Percentiles rank a stretch among this genome's conserved stretches.
These are phyloP conservation scores for Sciurus niger DNA, from an alignment of 2,113 vertebrate genomes.

Conservation along the genomic window DNA sequence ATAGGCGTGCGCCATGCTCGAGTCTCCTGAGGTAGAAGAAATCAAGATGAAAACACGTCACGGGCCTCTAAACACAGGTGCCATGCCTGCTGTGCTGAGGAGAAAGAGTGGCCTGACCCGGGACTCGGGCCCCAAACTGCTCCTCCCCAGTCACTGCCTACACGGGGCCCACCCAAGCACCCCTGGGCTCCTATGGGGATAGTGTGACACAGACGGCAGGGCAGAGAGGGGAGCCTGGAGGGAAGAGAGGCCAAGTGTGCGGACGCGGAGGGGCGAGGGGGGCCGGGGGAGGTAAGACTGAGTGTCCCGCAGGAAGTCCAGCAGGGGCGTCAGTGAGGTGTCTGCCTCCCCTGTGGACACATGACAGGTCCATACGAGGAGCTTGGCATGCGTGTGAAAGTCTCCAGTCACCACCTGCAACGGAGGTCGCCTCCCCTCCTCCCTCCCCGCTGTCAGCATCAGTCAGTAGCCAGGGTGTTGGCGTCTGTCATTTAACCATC, in stretches of 20 bases:
- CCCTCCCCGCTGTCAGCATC: not conserved
- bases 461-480: not conserved
- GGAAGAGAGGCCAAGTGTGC: not conserved
- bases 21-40: not conserved
- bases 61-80: fast-evolving
- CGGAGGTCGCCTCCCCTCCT: not conserved
- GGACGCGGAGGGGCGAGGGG: not conserved
- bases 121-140: not conserved
- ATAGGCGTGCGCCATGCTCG: not conserved
- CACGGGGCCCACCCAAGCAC: not conserved
- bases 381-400: not conserved
- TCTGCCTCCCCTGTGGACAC: not conserved
- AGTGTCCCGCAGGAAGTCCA: not conserved
- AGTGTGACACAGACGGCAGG: not conserved
- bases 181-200: not conserved
- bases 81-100: not conserved
- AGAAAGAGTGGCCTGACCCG: not conserved
- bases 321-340: not conserved
- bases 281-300: not conserved
- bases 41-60: not conserved
- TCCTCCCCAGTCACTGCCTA: not conserved
- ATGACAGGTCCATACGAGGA: too few relatives aligned
- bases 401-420: not conserved
- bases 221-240: slow-evolving; percentile 27
- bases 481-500: slow-evolving; percentile 67